Base-by-base conservation (phyloP, 2,888 invertebrate genomes). In the Magallana nippona region DNA sequence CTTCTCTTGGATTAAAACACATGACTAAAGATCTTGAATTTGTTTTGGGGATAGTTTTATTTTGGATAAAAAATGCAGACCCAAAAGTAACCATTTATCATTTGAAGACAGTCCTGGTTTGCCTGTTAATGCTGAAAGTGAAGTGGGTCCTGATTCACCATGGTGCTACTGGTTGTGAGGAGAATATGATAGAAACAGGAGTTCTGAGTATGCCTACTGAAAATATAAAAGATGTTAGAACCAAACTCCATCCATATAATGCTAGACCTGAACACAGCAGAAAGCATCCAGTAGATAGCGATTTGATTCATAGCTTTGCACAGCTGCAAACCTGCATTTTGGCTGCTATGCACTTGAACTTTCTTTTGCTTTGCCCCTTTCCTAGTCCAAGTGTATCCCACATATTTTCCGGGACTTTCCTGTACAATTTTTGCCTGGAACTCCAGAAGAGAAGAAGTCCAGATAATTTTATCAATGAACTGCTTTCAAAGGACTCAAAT, bases 291-390 rank as follows among this genome's bases (percentile, higher is more conserved):
- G 71, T 87, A 11, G 87, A 89, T 57, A 84, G 86, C 55, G 63
- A 78, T 13, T 84, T 88, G 8, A 83, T 89, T 15, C 94, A 94
- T 87, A 91, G 89, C 22, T 92, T 92, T 78, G 89, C 92, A 17
- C 93, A 94, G 88, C 91, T 93, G 78, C 94, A 94, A 83, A 87
- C 93, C 1, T 93, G 93, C 79, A 85, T 93, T 13, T 83, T 90
- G 2, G 91, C 91, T 56, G 81, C 89, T 1, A 82, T 90, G 15
- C 89, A 91, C 82, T 85, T 94, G n/a, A 93, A 94, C 88, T 89
- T 91, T 79, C 85, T 94, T 22, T 87, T 94, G 10, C 83, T 82
- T n/a, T 85, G 81, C 27, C 93, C 93, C 0, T 84, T 93, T 2
- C 80, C 79, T 10, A 80, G 81, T 55, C 86, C 89, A 0, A 84